Evolutionary conservation across 2,888 invertebrate species (phyloP), one percentile per base, ranked within the genome.

Genomic region (Synanthedon formicaeformis): DNA sequence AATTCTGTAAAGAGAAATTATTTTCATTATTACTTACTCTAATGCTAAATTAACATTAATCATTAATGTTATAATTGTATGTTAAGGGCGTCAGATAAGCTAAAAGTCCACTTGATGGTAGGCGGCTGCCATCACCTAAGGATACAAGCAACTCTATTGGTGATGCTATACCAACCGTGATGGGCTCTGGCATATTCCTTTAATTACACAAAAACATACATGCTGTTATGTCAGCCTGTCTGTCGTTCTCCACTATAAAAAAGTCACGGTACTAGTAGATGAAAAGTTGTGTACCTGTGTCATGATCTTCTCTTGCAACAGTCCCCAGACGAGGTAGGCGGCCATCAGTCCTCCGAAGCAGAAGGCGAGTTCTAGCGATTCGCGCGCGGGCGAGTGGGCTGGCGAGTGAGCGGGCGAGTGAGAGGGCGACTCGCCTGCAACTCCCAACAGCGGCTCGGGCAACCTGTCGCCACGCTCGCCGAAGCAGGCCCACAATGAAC

Each of bases 251-350:
- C 10, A 34, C 34, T 34, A 34, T 34, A 3, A 34, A 34, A 10
- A 8, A 10, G 2, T 10, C 34, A 34, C 4, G 23, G 23, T 23
- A 5, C n/a, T 23, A 5, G 5, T 5, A 5, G 23, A 23, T 23
- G 5, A 5, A 34, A 10, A 34, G 8, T 34, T 34, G 34, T 34
- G 54, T 65, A 92, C 92, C 87, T 92, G 92, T 0, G 99, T 99
- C 96, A 99, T 99, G 55, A 99, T 96, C 86, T 98, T 96, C 83
- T 99, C 99, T 81, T 99, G 99, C 57, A 99, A 87, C 57, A 98
- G 90, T 5, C 99, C 99, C 98, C 98, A 99, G 55, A 96, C 94
- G 27, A 98, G 89, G 73, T 98, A 98, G 45, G 97, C 94, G 4
- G 91, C 89, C 91, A 97, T 96, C 10, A 99, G 89, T 0, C 98